Conservation (phyloP, 2,113 vertebrate species). For the Sinocyclocheilus rhinocerous region DNA sequence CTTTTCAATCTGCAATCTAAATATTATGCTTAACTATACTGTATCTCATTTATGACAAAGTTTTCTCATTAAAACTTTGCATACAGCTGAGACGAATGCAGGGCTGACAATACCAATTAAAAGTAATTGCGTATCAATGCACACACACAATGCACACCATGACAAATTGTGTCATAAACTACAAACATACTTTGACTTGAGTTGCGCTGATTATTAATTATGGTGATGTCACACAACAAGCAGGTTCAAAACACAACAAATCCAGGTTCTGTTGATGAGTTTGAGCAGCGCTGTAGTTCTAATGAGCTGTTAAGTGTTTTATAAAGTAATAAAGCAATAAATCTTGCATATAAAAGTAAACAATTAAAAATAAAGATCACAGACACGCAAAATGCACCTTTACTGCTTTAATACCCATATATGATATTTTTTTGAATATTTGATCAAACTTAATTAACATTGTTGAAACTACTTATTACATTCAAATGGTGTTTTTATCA, state of each 20-base stretch:
- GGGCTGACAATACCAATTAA: constrained; percentile 36
- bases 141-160: constrained; percentile 5
- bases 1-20: constrained; percentile 59
- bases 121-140: constrained; percentile 6
- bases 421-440: neutral
- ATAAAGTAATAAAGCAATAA: no score
- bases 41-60: constrained; percentile 43
- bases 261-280: neutral
- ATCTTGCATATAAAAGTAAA: neutral
- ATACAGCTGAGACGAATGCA: constrained; percentile 43
- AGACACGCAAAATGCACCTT: neutral
- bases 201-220: neutral
- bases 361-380: neutral
- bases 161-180: constrained; percentile 11
- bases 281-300: neutral
- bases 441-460: neutral
- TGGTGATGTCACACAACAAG: constrained; percentile 5
- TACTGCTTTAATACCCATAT: neutral
- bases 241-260: neutral
- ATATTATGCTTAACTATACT: constrained; percentile 44
- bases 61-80: constrained; percentile 59
- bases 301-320: neutral
- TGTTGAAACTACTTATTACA: neutral
- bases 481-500: neutral
- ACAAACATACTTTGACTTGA: constrained; percentile 1